Conservation (phyloP, 1,140 invertebrate genomes). For the Linepithema humile region DNA sequence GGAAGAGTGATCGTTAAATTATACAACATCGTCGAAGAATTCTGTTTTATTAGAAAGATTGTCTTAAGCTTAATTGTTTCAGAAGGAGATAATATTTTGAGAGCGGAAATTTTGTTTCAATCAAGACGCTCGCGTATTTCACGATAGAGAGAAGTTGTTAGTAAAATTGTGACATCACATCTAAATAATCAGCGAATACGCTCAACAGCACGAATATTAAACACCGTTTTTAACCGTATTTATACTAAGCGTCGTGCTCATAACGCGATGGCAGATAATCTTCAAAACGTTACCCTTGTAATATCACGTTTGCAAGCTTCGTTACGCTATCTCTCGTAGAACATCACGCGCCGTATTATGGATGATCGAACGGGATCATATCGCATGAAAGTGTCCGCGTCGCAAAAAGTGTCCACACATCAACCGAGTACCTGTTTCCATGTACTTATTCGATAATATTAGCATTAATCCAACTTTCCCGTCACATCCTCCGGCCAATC, state of each 20-base stretch:
- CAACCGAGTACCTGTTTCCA: background rate
- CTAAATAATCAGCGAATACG: no score
- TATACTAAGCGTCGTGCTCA: background rate
- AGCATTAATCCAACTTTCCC: constrained; percentile 26
- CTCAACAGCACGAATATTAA: background rate
- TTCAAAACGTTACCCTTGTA: constrained; percentile 5
- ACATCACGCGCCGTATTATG: background rate
- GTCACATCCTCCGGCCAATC: background rate
- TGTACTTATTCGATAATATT: constrained; percentile 11
- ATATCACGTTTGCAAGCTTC: constrained; percentile 42
- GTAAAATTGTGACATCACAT: background rate
- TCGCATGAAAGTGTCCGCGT: background rate
- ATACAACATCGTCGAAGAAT: no score
- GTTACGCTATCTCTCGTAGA: background rate
- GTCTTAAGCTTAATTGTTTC: background rate
- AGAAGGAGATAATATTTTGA: background rate
- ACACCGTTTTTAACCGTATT: constrained; percentile 23
- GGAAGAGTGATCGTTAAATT: no score
- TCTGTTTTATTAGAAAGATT: no score
- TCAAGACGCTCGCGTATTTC: background rate
- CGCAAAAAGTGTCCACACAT: constrained; percentile 5
- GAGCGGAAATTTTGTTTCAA: background rate
- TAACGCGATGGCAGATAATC: background rate
- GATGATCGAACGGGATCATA: constrained; percentile 3
- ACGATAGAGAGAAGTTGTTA: background rate